Base-by-base conservation (phyloP, 2,113 vertebrate genomes). In the Coptodon rendalli region DNA sequence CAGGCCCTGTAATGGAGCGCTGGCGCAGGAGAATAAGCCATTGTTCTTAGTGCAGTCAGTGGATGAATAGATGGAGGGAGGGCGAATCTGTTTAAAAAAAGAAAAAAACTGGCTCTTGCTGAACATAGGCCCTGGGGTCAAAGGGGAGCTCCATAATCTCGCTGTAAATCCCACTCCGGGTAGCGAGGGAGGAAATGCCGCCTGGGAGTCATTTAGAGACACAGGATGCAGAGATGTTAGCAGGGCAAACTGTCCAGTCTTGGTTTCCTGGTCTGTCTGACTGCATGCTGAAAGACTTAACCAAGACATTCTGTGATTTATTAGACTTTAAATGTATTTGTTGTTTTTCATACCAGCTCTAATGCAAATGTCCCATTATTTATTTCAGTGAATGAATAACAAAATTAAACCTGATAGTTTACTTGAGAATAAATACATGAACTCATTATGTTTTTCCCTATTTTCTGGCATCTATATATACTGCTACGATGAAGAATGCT, bases 11-110 rank as follows among this genome's bases (percentile, higher is more conserved):
- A 97, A 97, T 95, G 92, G 88, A 97, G 95, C 90, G 88, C 95
- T 97, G 97, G 97, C 96, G 95, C 93, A 95, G 93, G 97, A 97
- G 97, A 98, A 97, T 94, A 96, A 96, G 94, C 93, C 96, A 97
- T 98, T 99, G 98, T 98, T 97, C 97, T 93, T 92, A 94, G 87
- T 87, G 95, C 89, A 94, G 95, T 92, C 93, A 93, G 92, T 93
- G 93, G 93, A 95, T 94, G 91, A 95, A 95, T 89, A 54, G 89
- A 88, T n/a, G 61, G 89, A 79, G 59, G 81, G 86, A 88, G 43
- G 34, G 82, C 17, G 0, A 52, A 34, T 80, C 68, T 16, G 73
- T 78, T 78, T 52, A 9, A 78, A 52, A 34, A 31, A 78, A n/a
- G 9, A 50, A 78, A 50, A 29, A n/a, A 38, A 4, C 53, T 57